A percentile compares a stretch with the other conserved stretches of the same genome.
These are phyloP conservation scores for Pyrochroa serraticornis DNA, from an alignment of 2,888 invertebrate genomes.

Conservation along the genomic window DNA sequence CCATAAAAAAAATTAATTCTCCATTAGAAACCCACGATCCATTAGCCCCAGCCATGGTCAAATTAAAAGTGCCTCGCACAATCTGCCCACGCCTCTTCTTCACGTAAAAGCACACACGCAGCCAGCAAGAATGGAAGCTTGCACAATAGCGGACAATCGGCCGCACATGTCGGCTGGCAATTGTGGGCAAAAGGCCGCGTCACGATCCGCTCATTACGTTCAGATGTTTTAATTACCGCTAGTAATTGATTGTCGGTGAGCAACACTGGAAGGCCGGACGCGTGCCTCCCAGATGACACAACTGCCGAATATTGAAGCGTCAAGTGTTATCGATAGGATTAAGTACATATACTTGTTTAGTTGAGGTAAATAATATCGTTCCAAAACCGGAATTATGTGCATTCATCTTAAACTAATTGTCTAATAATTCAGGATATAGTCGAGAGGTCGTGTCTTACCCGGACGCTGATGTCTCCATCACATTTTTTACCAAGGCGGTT, in stretches of 20 bases:
- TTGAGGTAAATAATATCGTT: constrained; percentile 47
- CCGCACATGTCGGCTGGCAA: constrained; percentile 32
- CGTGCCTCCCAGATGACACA: constrained; percentile 32
- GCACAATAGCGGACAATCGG: constrained; percentile 14
- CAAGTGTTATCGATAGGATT: constrained; percentile 1
- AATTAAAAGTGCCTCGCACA: constrained; percentile 15
- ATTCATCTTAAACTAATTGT: constrained; percentile 54
- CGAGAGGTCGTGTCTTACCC: constrained; percentile 48
- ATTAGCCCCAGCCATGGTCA: constrained; percentile 18
- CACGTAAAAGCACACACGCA: constrained; percentile 20
- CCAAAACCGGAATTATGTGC: constrained; percentile 51
- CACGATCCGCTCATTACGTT: constrained; percentile 53
- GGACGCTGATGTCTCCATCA: constrained; percentile 53
- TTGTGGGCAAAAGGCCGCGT: constrained; percentile 48
- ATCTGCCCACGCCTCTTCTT: constrained; percentile 6
- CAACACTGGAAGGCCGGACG: constrained; percentile 36
- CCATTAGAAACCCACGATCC: constrained; percentile 20
- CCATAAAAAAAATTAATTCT: constrained; percentile 4
- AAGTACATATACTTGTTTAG: too few species aligned
- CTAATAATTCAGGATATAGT: constrained; percentile 52
- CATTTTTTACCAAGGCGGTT: constrained; percentile 36
- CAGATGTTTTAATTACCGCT: constrained; percentile 53
- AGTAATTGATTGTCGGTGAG: constrained; percentile 48
- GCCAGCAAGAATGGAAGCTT: constrained; percentile 12
- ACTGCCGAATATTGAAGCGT: neutral